Evolutionary conservation across 2,797 vertebrate species (phyloP).

Genomic region (Hemibagrus guttatus): DNA sequence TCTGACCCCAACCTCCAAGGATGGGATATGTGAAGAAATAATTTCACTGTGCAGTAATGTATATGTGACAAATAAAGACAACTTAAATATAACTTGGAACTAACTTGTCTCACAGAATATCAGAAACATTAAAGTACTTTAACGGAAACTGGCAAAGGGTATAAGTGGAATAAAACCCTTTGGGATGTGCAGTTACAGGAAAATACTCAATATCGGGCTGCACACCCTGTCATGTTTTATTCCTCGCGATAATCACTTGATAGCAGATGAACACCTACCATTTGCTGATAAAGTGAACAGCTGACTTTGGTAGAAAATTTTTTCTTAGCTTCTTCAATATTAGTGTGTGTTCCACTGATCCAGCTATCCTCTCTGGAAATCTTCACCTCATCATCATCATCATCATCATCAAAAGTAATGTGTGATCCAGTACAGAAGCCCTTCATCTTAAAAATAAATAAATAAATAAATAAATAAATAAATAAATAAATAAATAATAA

Average conservation of each 20-base stretch:
- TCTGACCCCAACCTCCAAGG: too few relatives aligned
- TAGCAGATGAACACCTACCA: slow-evolving; percentile 57
- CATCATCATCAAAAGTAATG: slow-evolving; percentile 51
- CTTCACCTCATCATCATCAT: slow-evolving; percentile 20
- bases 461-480: too few relatives aligned
- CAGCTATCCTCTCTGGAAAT: slow-evolving; percentile 59
- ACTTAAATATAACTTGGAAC: neutral
- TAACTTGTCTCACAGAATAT: neutral
- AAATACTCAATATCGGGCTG: neutral
- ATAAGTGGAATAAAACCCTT: neutral
- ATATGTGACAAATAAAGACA: too few relatives aligned
- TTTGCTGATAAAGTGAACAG: slow-evolving; percentile 71
- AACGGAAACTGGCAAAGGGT: neutral
- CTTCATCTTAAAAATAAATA: slow-evolving; percentile 57
- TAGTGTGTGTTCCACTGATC: slow-evolving; percentile 58
- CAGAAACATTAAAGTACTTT: neutral
- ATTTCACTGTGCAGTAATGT: too few relatives aligned
- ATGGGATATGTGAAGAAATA: too few relatives aligned
- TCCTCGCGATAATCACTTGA: neutral
- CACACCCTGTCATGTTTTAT: neutral
- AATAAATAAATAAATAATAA: neutral
- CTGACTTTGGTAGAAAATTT: slow-evolving; percentile 54
- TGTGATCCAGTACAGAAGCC: slow-evolving; percentile 70
- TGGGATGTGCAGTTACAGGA: neutral
- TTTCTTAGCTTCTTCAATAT: slow-evolving; percentile 55